Conservation (phyloP, 1,140 invertebrate species). For the Vanessa tameamea region DNA sequence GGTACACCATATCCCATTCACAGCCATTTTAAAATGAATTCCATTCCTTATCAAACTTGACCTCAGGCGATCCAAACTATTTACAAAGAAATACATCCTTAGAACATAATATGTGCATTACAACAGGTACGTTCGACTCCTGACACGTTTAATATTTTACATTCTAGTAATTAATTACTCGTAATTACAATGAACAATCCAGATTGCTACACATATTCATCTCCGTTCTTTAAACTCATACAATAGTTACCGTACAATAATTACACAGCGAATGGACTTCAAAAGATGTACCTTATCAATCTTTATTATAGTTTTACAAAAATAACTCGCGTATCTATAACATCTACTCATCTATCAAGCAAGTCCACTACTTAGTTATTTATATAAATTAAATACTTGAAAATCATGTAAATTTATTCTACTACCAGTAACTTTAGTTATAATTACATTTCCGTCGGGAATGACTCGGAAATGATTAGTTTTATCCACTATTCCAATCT, state of each 20-base stretch:
- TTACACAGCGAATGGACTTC: slow-evolving; percentile 24
- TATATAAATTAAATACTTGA: slow-evolving; percentile 25
- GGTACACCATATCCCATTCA: slow-evolving; percentile 44
- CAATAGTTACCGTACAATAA: slow-evolving; percentile 2
- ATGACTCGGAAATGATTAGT: slow-evolving; percentile 36
- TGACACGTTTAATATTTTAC: slow-evolving; percentile 29
- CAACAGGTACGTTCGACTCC: slow-evolving; percentile 62
- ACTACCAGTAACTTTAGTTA: slow-evolving; percentile 33
- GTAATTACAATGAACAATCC: neutral
- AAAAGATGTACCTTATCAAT: slow-evolving; percentile 11
- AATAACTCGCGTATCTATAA: slow-evolving; percentile 32
- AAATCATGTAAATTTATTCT: slow-evolving; percentile 40
- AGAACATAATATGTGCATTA: slow-evolving; percentile 12
- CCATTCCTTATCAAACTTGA: neutral
- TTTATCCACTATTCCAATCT: slow-evolving; percentile 34
- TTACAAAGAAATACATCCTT: slow-evolving; percentile 5
- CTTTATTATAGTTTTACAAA: slow-evolving; percentile 30
- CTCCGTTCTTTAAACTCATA: neutral
- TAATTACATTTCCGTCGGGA: slow-evolving; percentile 18
- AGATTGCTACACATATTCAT: neutral
- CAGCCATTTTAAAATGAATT: slow-evolving; percentile 59
- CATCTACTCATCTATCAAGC: slow-evolving; percentile 34
- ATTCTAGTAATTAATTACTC: neutral
- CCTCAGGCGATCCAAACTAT: slow-evolving; percentile 16
- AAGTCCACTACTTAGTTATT: slow-evolving; percentile 20